These are phyloP conservation scores for Sinocyclocheilus anophthalmus DNA, from an alignment of 2,113 vertebrate genomes.

Conservation along the genomic window DNA sequence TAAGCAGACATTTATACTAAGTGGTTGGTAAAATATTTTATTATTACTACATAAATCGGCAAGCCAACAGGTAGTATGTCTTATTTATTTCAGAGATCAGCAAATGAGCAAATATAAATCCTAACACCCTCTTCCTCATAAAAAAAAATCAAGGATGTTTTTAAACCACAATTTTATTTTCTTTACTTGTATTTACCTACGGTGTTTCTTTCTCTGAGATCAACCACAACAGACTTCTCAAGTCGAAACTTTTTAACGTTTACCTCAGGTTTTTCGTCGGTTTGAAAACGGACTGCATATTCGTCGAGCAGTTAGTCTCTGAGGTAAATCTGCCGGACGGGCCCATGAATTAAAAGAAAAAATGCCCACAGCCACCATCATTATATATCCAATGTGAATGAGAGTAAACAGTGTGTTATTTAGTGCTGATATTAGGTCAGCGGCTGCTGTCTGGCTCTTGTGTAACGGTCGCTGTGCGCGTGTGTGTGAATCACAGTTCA, in stretches of 20 bases:
- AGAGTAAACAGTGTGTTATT: not conserved
- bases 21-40: not conserved
- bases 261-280: conserved; percentile 4
- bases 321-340: not conserved
- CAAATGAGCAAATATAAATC: not conserved
- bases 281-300: not conserved
- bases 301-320: not conserved
- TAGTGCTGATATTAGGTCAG: conserved; percentile 29
- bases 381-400: not conserved
- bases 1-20: not conserved
- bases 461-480: conserved; percentile 64
- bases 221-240: not conserved
- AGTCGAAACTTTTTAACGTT: not conserved
- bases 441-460: conserved; percentile 60
- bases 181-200: not conserved
- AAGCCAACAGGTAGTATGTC: not conserved
- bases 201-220: not conserved
- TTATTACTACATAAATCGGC: not conserved
- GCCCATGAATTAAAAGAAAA: not conserved
- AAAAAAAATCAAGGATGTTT: not conserved
- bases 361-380: not conserved
- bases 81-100: not conserved
- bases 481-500: conserved; percentile 63
- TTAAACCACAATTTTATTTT: not conserved
- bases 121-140: not conserved